Conservation (phyloP, 2,113 vertebrate genomes). For the Colinus virginianus region DNA sequence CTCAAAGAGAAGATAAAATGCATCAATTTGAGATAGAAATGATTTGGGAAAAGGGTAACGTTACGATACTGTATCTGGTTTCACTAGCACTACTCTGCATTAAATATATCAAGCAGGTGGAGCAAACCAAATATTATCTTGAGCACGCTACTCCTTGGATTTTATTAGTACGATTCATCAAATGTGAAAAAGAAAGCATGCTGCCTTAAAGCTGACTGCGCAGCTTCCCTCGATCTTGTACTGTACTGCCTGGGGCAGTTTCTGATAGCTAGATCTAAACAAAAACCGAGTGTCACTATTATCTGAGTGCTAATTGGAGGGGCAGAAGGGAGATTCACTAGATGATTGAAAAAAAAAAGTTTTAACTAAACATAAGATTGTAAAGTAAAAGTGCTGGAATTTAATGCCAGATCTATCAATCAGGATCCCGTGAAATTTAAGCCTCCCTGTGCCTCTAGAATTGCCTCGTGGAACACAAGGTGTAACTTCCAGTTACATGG, state of each 20-base stretch:
- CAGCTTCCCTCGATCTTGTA: accelerated
- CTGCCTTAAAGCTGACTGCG: accelerated
- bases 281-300: accelerated
- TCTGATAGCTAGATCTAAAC: accelerated
- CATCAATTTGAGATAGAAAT: background rate
- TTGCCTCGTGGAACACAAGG: no score
- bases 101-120: background rate
- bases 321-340: background rate
- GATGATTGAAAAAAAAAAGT: background rate
- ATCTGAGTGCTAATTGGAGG: accelerated
- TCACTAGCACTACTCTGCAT: accelerated
- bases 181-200: accelerated
- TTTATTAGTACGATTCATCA: background rate
- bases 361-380: accelerated
- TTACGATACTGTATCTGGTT: background rate
- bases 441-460: accelerated
- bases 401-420: background rate
- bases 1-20: background rate
- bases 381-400: background rate
- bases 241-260: accelerated
- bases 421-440: background rate
- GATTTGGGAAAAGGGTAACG: background rate
- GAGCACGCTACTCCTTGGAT: accelerated
- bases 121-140: background rate
- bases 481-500: accelerated